phyloP scores from a whole-genome alignment of 2,888 invertebrate genomes.

The Lycophotia porphyrea region DNA sequence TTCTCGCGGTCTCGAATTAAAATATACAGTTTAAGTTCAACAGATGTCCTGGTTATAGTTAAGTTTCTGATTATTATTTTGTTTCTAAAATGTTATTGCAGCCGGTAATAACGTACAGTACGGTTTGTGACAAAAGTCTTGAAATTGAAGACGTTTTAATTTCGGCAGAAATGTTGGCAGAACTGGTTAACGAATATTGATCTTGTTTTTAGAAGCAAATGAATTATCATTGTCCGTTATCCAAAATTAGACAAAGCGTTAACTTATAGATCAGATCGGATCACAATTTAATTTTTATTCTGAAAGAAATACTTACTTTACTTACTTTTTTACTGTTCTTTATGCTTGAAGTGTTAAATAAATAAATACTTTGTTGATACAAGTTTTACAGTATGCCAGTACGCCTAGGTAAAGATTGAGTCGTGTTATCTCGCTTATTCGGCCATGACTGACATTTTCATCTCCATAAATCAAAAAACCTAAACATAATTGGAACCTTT shows the following conservation, averaged over 20 bases:
- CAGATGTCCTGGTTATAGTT: slow-evolving; percentile 18
- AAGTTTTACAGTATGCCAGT: neutral
- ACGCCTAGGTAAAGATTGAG: neutral
- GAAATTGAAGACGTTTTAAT: neutral
- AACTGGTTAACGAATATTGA: neutral
- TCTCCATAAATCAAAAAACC: slow-evolving; percentile 28
- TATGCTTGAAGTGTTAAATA: too few species aligned
- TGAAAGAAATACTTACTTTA: neutral
- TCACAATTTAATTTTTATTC: neutral
- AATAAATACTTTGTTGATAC: too few species aligned
- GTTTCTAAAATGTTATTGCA: neutral
- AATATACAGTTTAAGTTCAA: slow-evolving; percentile 63
- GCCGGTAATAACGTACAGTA: too few species aligned
- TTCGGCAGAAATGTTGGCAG: neutral
- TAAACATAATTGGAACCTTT: slow-evolving; percentile 31
- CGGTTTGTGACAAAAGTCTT: neutral
- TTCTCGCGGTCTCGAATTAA: slow-evolving; percentile 75
- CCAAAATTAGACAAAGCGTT: neutral
- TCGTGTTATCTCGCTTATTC: neutral
- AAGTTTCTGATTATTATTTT: neutral
- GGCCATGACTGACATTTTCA: slow-evolving; percentile 23
- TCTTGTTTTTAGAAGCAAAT: neutral
- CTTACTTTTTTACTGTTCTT: too few species aligned
- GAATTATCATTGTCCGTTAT: too few species aligned
- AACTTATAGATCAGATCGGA: neutral